Evolutionary conservation across 2,797 vertebrate genomes (phyloP).

Genomic region (Momotus momota): DNA sequence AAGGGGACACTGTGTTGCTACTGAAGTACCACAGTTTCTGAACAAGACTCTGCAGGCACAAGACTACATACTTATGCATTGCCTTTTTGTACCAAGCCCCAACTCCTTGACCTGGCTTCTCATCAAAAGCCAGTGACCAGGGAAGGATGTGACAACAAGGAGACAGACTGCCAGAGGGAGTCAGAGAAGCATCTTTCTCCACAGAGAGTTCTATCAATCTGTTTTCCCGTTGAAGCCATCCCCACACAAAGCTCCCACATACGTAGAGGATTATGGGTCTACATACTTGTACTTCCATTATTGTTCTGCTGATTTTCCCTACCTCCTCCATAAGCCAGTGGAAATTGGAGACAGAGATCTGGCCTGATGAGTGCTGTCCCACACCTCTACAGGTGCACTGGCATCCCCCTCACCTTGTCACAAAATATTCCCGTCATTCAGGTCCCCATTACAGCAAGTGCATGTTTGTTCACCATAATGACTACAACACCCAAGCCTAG

Average conservation of each 20-base stretch:
- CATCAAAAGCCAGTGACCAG: background rate
- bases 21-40: background rate
- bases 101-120: background rate
- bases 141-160: background rate
- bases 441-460: background rate
- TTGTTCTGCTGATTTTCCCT: background rate
- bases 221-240: background rate
- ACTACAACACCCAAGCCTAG: background rate
- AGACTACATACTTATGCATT: background rate
- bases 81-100: background rate
- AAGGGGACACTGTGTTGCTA: background rate
- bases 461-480: fast-evolving
- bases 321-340: background rate
- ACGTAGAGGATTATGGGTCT: fast-evolving
- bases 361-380: background rate
- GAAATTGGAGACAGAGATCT: background rate
- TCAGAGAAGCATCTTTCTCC: background rate
- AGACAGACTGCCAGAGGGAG: background rate
- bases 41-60: background rate
- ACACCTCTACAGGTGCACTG: background rate
- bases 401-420: background rate
- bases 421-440: background rate
- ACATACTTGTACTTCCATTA: too few species aligned
- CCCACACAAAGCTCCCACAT: background rate
- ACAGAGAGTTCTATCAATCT: fast-evolving